Base-by-base conservation (phyloP, 92 coral and sea anemone genomes). In the Phymanthus crucifer region DNA sequence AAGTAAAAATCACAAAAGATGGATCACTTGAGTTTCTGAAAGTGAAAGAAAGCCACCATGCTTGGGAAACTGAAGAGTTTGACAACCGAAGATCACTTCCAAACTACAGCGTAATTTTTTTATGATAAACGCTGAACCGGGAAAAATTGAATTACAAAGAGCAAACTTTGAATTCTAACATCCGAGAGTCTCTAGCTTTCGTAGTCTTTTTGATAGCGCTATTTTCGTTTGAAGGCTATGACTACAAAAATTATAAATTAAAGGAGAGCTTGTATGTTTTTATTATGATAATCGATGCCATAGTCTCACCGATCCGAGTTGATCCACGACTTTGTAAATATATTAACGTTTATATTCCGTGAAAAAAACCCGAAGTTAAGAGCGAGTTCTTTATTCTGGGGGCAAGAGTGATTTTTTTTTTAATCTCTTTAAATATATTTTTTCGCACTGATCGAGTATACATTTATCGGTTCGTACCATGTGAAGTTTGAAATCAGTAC, bases 41-140 rank as follows among this genome's bases (percentile, higher is more conserved):
- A 77, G 81, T 64, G 81, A 77, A 77, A 77, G 17, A 56, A 33
- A 31, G 38, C 31, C 34, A 71, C 46, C 52, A 38, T 27, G 75
- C 75, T 71, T 23, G 75, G 36, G 24, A 14, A 71, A 24, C n/a
- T 17, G 72, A 67, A 13, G 36, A n/a, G 29, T 38, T 40, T 45
- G 48, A 35, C 46, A 35, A 36, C 34, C 66, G 13, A 24, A 74
- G 45, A 32, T 52, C 40, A 75, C 16, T 47, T 75, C 70, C 19
- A 75, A 75, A 75, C 79, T 75, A 75, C 32, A 48, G 9, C 33
- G 4, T 10, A 27, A 47, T 26, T 29, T 17, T 47, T 26, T 12
- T 46, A 12, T 46, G 19, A 47, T n/a, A 26, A 36, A 29, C 24
- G n/a, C 66, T 27, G 6, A 34, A 32, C 48, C 26, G 26, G 10